Evolutionary conservation across 2,113 vertebrate species (phyloP).

Genomic region (Cololabis saira): DNA sequence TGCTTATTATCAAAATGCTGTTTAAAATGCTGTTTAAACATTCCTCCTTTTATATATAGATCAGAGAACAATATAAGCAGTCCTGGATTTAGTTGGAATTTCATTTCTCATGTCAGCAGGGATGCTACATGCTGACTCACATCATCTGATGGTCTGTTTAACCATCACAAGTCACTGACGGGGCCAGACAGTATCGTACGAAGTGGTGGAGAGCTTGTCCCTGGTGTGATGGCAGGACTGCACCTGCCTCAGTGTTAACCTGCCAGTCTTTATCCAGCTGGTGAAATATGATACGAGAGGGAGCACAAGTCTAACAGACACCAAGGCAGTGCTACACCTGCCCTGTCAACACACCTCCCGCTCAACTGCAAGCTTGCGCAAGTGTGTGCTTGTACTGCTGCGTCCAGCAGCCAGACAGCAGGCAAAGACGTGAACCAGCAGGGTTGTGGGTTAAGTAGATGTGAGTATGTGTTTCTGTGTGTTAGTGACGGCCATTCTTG

Average conservation of each 20-base stretch:
- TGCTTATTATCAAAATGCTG: background rate
- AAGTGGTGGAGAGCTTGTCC: conserved; percentile 40
- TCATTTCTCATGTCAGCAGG: conserved; percentile 23
- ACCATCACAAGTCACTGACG: conserved; percentile 64
- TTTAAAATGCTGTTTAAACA: background rate
- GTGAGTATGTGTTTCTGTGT: conserved; percentile 13
- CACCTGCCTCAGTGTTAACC: conserved; percentile 65
- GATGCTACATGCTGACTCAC: conserved; percentile 49
- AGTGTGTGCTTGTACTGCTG: conserved; percentile 8
- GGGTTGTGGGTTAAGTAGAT: conserved; percentile 26
- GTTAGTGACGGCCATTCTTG: conserved; percentile 61
- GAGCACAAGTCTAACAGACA: conserved; percentile 36
- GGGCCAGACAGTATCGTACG: conserved; percentile 39
- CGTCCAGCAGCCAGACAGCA: conserved; percentile 24
- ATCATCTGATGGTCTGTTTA: conserved; percentile 56
- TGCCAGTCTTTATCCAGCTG: conserved; percentile 66
- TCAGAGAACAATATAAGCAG: conserved; percentile 5
- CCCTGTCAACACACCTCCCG: conserved; percentile 72
- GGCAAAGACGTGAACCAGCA: conserved; percentile 42
- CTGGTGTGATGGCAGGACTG: conserved; percentile 48
- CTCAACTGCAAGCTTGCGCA: conserved; percentile 29
- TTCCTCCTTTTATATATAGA: too few species aligned
- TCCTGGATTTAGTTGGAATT: conserved; percentile 11
- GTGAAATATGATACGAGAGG: conserved; percentile 57
- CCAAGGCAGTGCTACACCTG: conserved; percentile 50